Evolutionary conservation across 2,888 invertebrate genomes (phyloP).

Genomic region (Drosophila antonietae): DNA sequence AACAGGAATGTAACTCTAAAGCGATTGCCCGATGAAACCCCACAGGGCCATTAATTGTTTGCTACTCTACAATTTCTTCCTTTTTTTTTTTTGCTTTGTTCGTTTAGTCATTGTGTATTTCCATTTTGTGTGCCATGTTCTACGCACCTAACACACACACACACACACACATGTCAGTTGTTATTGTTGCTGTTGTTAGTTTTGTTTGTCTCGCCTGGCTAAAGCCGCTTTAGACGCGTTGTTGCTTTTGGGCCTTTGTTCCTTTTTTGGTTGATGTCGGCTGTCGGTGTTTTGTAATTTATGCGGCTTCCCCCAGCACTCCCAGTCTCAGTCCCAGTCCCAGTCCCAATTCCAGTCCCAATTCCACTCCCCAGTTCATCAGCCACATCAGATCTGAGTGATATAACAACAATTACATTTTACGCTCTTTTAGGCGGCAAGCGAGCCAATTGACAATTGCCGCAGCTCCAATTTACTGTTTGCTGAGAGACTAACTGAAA

Average conservation of each 20-base stretch:
- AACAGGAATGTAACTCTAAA: slow-evolving; percentile 42
- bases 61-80: slow-evolving; percentile 57
- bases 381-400: slow-evolving; percentile 29
- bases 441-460: neutral
- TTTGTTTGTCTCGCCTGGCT: slow-evolving; percentile 63
- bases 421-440: slow-evolving; percentile 21
- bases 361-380: neutral
- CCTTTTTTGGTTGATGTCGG: slow-evolving; percentile 56
- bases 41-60: slow-evolving; percentile 79
- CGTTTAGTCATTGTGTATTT: slow-evolving; percentile 40
- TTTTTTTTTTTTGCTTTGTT: slow-evolving; percentile 22
- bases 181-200: slow-evolving; percentile 48
- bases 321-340: neutral
- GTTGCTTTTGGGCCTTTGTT: slow-evolving; percentile 56
- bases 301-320: slow-evolving; percentile 69
- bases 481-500: neutral
- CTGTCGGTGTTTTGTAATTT: slow-evolving; percentile 74
- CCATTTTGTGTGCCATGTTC: slow-evolving; percentile 41
- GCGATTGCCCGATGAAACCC: slow-evolving; percentile 71
- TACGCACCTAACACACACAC: slow-evolving; percentile 32
- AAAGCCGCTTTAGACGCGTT: slow-evolving; percentile 70
- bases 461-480: too few relatives aligned
- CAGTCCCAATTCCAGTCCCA: neutral
- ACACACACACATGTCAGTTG: slow-evolving; percentile 23
- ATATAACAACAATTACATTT: slow-evolving; percentile 49